These are phyloP conservation scores for Phania funesta DNA, from an alignment of 2,888 invertebrate genomes.

Conservation along the genomic window DNA sequence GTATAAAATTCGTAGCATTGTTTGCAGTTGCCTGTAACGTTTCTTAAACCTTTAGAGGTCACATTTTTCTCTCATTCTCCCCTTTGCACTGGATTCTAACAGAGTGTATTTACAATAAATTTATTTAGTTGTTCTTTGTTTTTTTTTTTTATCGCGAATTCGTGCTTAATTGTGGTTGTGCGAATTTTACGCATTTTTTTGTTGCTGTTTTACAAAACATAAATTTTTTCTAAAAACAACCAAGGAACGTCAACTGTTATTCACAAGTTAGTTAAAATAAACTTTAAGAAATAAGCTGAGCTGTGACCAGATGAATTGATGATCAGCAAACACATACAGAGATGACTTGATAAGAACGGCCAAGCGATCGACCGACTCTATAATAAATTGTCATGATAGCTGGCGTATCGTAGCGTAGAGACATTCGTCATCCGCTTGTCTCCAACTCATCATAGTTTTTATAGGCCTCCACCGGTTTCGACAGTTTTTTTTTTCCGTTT, in stretches of 20 bases:
- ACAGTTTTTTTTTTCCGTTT: slow-evolving; percentile 65
- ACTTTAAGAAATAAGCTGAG: slow-evolving; percentile 18
- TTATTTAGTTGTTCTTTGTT: slow-evolving; percentile 13
- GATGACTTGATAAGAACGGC: background rate
- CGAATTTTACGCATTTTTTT: slow-evolving; percentile 72
- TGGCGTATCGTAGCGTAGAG: slow-evolving; percentile 68
- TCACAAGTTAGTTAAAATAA: slow-evolving; percentile 44
- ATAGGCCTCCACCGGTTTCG: slow-evolving; percentile 68
- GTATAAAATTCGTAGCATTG: background rate
- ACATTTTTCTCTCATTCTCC: background rate
- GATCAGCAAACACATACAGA: slow-evolving; percentile 26
- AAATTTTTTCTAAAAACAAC: slow-evolving; percentile 15
- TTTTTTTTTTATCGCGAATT: slow-evolving; percentile 39
- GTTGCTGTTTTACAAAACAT: slow-evolving; percentile 41
- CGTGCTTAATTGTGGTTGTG: slow-evolving; percentile 79
- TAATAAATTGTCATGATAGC: slow-evolving; percentile 62
- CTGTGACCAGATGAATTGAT: slow-evolving; percentile 32
- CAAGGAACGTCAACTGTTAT: slow-evolving; percentile 65
- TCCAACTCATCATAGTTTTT: slow-evolving; percentile 71
- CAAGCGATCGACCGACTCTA: slow-evolving; percentile 15
- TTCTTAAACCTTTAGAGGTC: background rate
- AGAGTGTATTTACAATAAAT: slow-evolving; percentile 18
- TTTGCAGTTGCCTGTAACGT: background rate
- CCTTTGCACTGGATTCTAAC: background rate
- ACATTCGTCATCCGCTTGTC: slow-evolving; percentile 78